phyloP scores from a whole-genome alignment of 2,113 vertebrate species.

The Atractosteus spatula region DNA sequence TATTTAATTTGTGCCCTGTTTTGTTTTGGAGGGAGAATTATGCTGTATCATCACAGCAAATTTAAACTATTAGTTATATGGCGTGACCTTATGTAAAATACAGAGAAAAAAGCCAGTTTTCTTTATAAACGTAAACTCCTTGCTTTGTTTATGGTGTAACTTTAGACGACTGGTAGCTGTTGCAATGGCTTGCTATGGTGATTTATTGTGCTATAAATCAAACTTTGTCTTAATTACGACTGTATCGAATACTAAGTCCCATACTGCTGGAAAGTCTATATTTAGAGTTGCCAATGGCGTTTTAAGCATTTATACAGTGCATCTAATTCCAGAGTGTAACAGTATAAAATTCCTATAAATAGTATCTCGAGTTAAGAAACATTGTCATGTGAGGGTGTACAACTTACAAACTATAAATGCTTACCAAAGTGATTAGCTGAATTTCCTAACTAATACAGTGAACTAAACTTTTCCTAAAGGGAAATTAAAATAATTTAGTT shows the following conservation, averaged over 20 bases:
- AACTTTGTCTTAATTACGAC: slow-evolving; percentile 15
- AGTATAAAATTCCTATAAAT: slow-evolving; percentile 21
- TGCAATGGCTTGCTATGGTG: background rate
- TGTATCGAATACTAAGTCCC: slow-evolving; percentile 19
- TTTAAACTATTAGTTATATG: background rate
- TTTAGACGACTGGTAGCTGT: background rate
- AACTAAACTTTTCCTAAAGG: background rate
- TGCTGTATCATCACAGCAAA: background rate
- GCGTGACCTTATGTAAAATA: slow-evolving; percentile 7
- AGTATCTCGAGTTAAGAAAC: slow-evolving; percentile 21
- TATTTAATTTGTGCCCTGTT: slow-evolving; percentile 33
- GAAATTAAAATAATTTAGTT: slow-evolving; percentile 8
- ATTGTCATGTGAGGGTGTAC: slow-evolving; percentile 8
- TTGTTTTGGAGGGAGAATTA: slow-evolving; percentile 25
- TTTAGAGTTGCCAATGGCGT: slow-evolving; percentile 25
- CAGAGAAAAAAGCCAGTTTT: background rate
- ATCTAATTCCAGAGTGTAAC: slow-evolving; percentile 19
- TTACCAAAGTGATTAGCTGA: background rate
- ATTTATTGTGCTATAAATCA: slow-evolving; percentile 13
- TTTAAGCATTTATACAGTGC: slow-evolving; percentile 2
- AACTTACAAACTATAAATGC: slow-evolving; percentile 7
- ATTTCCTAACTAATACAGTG: slow-evolving; percentile 1
- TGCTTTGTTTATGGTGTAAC: background rate
- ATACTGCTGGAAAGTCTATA: slow-evolving; percentile 15
- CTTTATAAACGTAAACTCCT: no score